Evolutionary conservation across 2,888 invertebrate species (phyloP), one percentile per base, ranked within the genome.

Genomic region (Hecatera dysodea): DNA sequence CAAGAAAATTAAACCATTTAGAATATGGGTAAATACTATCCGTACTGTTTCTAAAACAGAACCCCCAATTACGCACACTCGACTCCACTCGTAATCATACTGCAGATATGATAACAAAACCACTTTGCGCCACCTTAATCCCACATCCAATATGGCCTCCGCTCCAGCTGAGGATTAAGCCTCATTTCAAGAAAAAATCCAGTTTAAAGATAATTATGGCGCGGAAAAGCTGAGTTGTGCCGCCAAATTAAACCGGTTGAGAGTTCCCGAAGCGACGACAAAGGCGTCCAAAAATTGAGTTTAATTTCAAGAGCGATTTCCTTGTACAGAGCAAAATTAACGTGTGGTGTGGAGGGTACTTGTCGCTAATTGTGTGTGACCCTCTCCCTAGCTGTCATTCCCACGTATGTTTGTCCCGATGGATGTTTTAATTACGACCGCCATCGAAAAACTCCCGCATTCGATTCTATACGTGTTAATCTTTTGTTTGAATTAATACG

Each of bases 311-410:
- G 89, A 88, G 89, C 88, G 90, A 92, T 91, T 91, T 91, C 89
- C 91, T 91, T 90, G 89, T 87, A 87, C 88, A 78, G 89, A 81
- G 86, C 69, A 87, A 90, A 92, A 93, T 92, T 91, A 92, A 90
- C 91, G 90, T 90, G 91, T 87, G 90, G 88, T 83, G 86, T 86
- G 66, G 89, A 92, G 90, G 89, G 88, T 88, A 83, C 94, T 94
- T 80, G 88, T 76, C 91, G 90, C 89, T 93, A 93, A 94, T 94
- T 94, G 94, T 92, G 91, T 91, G 91, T 90, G 92, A 89, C 90
- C 90, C 91, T 82, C 81, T 68, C 80, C 71, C 75, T 64, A 75
- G 81, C 83, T 87, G 91, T 88, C 91, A 88, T 75, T 72, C 74
- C 77, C 90, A 89, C 80, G 87, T 88, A 80, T 83, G 81, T 79